A percentile compares a stretch with the other conserved stretches of the same genome.
phyloP scores from a whole-genome alignment of 2,113 vertebrate genomes.

The Puma concolor region DNA sequence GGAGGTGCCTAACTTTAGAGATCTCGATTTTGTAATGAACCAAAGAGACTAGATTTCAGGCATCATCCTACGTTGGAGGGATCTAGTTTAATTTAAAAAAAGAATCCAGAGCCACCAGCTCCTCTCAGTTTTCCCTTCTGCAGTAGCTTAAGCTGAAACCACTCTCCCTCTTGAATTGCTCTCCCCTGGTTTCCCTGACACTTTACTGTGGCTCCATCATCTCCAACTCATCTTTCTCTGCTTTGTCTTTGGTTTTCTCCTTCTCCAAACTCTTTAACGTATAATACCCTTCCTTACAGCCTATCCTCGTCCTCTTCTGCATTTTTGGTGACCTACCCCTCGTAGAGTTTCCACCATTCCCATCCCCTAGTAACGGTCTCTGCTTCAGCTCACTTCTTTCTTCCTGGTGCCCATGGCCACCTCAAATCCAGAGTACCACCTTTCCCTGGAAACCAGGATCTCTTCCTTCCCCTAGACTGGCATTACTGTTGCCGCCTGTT shows the following conservation, averaged over 20 bases:
- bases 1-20: constrained; percentile 10
- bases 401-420: neutral
- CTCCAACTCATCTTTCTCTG: neutral
- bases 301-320: neutral
- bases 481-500: neutral
- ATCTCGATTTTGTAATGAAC: neutral
- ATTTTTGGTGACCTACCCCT: neutral
- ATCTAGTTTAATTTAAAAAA: neutral
- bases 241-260: neutral
- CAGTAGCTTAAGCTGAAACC: neutral
- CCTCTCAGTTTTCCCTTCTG: neutral
- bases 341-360: neutral
- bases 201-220: neutral
- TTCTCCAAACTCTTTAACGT: neutral
- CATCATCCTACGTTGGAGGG: neutral
- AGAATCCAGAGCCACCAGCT: neutral
- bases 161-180: neutral
- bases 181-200: neutral
- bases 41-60: constrained; percentile 29
- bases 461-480: neutral
- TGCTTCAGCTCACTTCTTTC: neutral
- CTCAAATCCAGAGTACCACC: neutral
- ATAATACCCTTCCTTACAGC: neutral
- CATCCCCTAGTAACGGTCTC: neutral
- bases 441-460: neutral